Conservation (phyloP, 1,140 invertebrate genomes). For the Chelonus insularis region DNA sequence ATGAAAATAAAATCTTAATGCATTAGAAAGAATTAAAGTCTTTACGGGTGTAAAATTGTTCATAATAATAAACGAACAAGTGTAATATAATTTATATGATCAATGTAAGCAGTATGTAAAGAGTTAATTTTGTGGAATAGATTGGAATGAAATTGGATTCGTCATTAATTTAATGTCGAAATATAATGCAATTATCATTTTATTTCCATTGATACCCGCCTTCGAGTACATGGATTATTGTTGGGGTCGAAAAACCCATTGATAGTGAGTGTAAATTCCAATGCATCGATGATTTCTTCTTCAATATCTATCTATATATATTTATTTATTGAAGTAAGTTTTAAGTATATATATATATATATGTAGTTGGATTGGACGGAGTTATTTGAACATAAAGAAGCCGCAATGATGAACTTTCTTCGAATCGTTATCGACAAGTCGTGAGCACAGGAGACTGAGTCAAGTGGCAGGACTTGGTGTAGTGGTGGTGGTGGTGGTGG, state of each 20-base stretch:
- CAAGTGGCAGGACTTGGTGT: not conserved
- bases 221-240: not conserved
- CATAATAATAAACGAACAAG: too few species aligned
- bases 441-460: not conserved
- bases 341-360: slow-evolving; percentile 7
- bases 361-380: not conserved
- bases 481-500: not conserved
- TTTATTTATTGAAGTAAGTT: too few species aligned
- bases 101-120: too few species aligned
- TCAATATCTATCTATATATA: not conserved
- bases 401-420: slow-evolving; percentile 41
- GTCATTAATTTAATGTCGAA: not conserved
- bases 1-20: too few species aligned
- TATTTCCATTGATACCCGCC: not conserved
- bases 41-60: too few species aligned
- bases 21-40: too few species aligned
- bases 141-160: not conserved
- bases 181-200: slow-evolving; percentile 1
- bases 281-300: not conserved
- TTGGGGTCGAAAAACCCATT: slow-evolving; percentile 7
- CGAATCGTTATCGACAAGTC: slow-evolving; percentile 47
- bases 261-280: slow-evolving; percentile 4
- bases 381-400: slow-evolving; percentile 17
- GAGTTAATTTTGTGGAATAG: too few species aligned
- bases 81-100: too few species aligned